Evolutionary conservation across 1,140 invertebrate genomes (phyloP).

Genomic region (Bombus confusus): DNA sequence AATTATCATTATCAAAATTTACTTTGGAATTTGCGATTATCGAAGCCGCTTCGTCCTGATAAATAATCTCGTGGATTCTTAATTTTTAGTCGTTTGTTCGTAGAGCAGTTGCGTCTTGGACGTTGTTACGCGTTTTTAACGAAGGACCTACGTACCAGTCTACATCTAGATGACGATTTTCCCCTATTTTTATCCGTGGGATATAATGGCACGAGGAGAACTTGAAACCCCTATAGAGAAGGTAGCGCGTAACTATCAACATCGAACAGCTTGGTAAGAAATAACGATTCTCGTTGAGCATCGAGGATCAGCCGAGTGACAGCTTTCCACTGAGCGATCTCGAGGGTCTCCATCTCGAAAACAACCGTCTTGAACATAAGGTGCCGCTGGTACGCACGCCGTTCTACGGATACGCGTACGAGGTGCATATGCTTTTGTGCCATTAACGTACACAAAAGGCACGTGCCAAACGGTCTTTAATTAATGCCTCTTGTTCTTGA

Average conservation of each 20-base stretch:
- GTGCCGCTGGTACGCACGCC: slow-evolving; percentile 11
- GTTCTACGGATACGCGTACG: neutral
- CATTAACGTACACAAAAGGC: slow-evolving; percentile 21
- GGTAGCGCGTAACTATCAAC: too few relatives aligned
- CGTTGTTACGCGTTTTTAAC: neutral
- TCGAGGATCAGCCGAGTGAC: slow-evolving; percentile 39
- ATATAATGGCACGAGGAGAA: neutral
- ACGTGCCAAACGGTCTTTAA: slow-evolving; percentile 44
- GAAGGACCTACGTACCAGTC: neutral
- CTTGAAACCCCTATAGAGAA: neutral
- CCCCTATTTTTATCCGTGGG: too few relatives aligned
- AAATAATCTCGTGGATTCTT: too few relatives aligned
- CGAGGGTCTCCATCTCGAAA: neutral
- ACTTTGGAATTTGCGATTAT: too few relatives aligned
- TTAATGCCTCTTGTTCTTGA: slow-evolving; percentile 10
- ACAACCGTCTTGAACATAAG: slow-evolving; percentile 65
- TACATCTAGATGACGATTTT: neutral
- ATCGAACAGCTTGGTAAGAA: neutral
- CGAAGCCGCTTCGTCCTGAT: too few relatives aligned
- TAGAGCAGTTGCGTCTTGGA: too few relatives aligned
- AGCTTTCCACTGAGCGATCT: slow-evolving; percentile 47
- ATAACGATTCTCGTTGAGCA: slow-evolving; percentile 31
- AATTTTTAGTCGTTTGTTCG: too few relatives aligned
- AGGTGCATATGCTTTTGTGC: slow-evolving; percentile 31
- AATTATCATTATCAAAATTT: too few relatives aligned